Evolutionary conservation across 1,140 invertebrate species (phyloP).

Genomic region (Cheumatopsyche charites): DNA sequence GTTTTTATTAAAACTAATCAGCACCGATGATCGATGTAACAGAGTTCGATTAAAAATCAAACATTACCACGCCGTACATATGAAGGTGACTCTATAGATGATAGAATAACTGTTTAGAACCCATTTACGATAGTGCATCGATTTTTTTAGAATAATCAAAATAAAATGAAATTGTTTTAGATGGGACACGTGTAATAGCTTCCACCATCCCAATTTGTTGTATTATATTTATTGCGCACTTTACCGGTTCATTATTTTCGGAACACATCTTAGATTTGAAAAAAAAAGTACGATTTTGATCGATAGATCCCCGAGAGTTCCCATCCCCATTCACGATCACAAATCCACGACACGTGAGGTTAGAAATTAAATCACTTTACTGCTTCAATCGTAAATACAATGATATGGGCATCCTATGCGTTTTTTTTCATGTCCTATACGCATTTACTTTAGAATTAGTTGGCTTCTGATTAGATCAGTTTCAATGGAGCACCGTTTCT

Average conservation of each 20-base stretch:
- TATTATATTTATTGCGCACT: not conserved
- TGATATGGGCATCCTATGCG: not conserved
- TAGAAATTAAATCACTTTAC: not conserved
- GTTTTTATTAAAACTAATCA: not conserved
- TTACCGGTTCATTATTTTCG: too few relatives aligned
- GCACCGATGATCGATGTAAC: not conserved
- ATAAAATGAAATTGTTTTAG: not conserved
- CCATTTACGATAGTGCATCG: not conserved
- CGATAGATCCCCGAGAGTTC: too few relatives aligned
- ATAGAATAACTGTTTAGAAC: not conserved
- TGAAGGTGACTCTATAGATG: not conserved
- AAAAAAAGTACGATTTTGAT: too few relatives aligned
- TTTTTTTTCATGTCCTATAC: not conserved
- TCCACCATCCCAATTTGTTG: not conserved
- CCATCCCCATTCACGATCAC: too few relatives aligned
- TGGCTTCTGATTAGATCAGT: slow-evolving; percentile 11
- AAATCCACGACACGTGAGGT: not conserved
- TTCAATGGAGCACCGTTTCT: slow-evolving; percentile 2
- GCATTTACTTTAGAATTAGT: not conserved
- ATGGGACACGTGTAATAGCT: slow-evolving; percentile 26
- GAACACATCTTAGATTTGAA: too few relatives aligned
- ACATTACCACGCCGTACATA: not conserved
- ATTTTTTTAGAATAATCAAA: too few relatives aligned
- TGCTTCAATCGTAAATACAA: not conserved
- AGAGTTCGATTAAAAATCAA: not conserved